Conservation (phyloP, 1,140 invertebrate genomes). For the Drosophila melanica region DNA sequence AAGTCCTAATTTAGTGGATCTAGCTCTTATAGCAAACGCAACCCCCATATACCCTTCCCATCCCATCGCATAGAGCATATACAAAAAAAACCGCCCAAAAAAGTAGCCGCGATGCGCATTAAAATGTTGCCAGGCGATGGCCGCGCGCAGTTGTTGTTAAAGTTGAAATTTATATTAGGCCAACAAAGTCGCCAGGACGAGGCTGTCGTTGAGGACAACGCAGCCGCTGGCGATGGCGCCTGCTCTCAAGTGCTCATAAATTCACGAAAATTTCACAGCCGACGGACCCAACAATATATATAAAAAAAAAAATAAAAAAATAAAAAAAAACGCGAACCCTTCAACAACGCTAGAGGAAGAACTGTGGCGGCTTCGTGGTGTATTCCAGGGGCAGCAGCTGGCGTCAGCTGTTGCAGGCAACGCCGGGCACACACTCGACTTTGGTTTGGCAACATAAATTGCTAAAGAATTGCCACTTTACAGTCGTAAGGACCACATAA, state of each 20-base stretch:
- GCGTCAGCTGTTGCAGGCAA: slow-evolving; percentile 68
- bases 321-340: slow-evolving; percentile 60
- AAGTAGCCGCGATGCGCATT: slow-evolving; percentile 65
- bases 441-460: slow-evolving; percentile 78
- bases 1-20: no score
- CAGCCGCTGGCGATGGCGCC: slow-evolving; percentile 66
- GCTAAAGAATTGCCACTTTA: slow-evolving; percentile 80
- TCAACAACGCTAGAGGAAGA: slow-evolving; percentile 7
- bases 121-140: slow-evolving; percentile 62
- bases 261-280: slow-evolving; percentile 81
- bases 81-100: slow-evolving; percentile 19
- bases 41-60: background rate
- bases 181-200: slow-evolving; percentile 67
- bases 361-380: background rate
- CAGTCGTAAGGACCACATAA: slow-evolving; percentile 80
- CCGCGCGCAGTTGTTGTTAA: slow-evolving; percentile 60
- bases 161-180: slow-evolving; percentile 79
- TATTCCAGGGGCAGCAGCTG: slow-evolving; percentile 11
- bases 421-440: slow-evolving; percentile 55
- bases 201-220: slow-evolving; percentile 36
- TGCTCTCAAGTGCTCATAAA: slow-evolving; percentile 81
- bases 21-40: background rate
- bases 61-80: background rate
- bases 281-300: slow-evolving; percentile 56
- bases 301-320: slow-evolving; percentile 26